phyloP scores from a whole-genome alignment of 2,888 invertebrate species.

The Corythucha ciliata region DNA sequence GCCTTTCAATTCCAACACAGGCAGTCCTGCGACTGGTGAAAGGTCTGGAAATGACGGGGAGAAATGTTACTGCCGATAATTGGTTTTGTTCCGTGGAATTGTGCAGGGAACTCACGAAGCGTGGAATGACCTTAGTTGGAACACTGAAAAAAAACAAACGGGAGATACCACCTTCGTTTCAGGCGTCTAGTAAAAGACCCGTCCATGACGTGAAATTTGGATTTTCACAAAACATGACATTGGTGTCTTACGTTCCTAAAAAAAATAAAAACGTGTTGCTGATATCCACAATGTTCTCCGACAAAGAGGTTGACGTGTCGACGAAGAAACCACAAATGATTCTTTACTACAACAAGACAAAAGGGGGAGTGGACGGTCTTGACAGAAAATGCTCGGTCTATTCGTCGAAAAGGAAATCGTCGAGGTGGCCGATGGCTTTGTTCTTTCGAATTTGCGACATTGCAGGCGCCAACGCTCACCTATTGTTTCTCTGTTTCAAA shows the following conservation, averaged over 20 bases:
- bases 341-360: constrained; percentile 24
- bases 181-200: background rate
- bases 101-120: constrained; percentile 26
- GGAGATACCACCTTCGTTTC: background rate
- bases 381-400: constrained; percentile 17
- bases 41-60: constrained; percentile 35
- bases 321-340: constrained; percentile 30
- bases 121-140: constrained; percentile 20
- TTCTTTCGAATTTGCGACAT: too few relatives aligned
- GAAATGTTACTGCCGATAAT: constrained; percentile 38
- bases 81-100: constrained; percentile 38
- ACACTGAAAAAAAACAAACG: constrained; percentile 3
- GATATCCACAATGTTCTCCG: constrained; percentile 24
- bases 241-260: constrained; percentile 26
- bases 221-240: constrained; percentile 15
- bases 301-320: constrained; percentile 20
- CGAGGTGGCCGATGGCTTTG: constrained; percentile 28
- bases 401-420: constrained; percentile 23
- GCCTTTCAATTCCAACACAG: constrained; percentile 36
- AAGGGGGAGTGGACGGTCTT: constrained; percentile 3
- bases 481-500: background rate
- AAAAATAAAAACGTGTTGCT: constrained; percentile 22
- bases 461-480: too few relatives aligned
- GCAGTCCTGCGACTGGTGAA: constrained; percentile 35
- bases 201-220: constrained; percentile 1